Evolutionary conservation across 2,888 invertebrate species (phyloP), one percentile per base, ranked within the genome.

Genomic region (Erebia ligea): DNA sequence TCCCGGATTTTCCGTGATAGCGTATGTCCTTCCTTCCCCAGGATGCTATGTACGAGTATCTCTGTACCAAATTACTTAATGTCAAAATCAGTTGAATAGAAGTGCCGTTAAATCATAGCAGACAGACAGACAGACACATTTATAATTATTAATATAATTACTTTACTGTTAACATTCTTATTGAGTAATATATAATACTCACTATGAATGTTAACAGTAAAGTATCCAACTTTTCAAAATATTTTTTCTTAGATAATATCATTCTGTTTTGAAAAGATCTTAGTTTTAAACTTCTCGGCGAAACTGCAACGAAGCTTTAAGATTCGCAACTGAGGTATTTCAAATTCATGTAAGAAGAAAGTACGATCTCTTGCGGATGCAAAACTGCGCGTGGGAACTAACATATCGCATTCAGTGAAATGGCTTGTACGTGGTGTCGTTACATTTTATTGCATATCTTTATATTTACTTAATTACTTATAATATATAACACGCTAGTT

Each of bases 321-420:
- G 57, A 34, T 34, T 57, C 15, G 34, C 57, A 45, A 45, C 13
- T 45, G 34, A 34, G 34, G 6, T 45, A 34, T 57, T 57, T 57
- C 15, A 13, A 45, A 61, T 42, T 42, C 5, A 61, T 61, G 42
- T 61, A 42, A 17, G 61, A 59, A 59, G 59, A 61, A 42, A 42
- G 61, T 61, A 61, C 59, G 10, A 17, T 61, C 42, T 61, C 42
- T 58, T n/a, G 42, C 40, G 59, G 42, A 42, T 13, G 19, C 17
- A 42, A 17, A 61, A 61, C 19, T 59, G 61, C 42, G 61, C 61
- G 61, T 61, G 61, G 61, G 61, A 61, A 61, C 17, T 42, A 45
- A 61, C 17, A 42, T 17, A 61, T 61, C 17, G 40, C 61, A 42
- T 42, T 61, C 42, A 19, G 42, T 42, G 42, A 61, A 61, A 61